phyloP scores from a whole-genome alignment of 2,888 invertebrate species.

The Pediacus dermestoides region DNA sequence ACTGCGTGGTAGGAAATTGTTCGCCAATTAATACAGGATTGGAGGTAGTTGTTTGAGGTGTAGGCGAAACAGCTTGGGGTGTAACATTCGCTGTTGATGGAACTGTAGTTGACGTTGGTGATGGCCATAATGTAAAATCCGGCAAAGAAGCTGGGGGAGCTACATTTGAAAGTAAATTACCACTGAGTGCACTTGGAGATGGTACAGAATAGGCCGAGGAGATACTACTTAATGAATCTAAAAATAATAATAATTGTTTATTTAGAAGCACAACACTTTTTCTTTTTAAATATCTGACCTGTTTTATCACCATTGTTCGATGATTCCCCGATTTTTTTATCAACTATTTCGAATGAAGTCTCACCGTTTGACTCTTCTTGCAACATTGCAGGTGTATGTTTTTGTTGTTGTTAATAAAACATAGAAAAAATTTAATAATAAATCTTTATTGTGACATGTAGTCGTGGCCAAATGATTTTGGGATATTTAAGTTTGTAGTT shows the following conservation, averaged over 20 bases:
- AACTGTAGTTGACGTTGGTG: conserved; percentile 21
- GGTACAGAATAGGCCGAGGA: conserved; percentile 49
- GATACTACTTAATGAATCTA: conserved; percentile 48
- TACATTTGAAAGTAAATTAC: conserved; percentile 65
- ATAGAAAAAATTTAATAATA: conserved; percentile 2
- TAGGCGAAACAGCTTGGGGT: conserved; percentile 8
- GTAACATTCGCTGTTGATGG: conserved; percentile 17
- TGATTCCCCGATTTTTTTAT: conserved; percentile 41
- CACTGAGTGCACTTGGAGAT: conserved; percentile 49
- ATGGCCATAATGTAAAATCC: conserved; percentile 57
- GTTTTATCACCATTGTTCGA: conserved; percentile 32
- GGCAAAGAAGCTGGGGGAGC: conserved; percentile 66
- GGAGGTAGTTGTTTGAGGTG: conserved; percentile 10
- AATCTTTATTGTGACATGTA: too few relatives aligned
- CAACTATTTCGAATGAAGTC: conserved; percentile 50
- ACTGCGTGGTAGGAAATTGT: conserved; percentile 44
- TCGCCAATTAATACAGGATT: conserved; percentile 21
- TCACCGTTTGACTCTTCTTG: conserved; percentile 50
- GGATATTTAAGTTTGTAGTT: too few relatives aligned
- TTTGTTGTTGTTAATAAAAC: not conserved
- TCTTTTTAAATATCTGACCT: conserved; percentile 23
- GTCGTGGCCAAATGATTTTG: too few relatives aligned
- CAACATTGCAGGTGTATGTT: conserved; percentile 28
- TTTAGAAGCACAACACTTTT: not conserved
- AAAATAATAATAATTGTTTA: conserved; percentile 18